Conservation (phyloP, 2,113 vertebrate species). For the Aegypius monachus region DNA sequence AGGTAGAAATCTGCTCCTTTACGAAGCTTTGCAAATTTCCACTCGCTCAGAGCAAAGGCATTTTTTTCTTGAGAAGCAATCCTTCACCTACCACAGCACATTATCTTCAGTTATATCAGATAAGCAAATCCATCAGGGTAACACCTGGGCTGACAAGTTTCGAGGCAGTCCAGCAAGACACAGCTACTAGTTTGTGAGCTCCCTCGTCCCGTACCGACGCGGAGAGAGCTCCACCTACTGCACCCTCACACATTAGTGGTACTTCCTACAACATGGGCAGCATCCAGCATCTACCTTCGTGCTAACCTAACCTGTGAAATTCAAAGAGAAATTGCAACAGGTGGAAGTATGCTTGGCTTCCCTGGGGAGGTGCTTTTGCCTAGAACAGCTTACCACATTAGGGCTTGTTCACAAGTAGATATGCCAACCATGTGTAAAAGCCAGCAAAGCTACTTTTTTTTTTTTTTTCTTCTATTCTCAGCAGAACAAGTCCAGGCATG, state of each 20-base stretch:
- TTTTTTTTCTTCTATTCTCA: background rate
- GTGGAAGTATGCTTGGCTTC: background rate
- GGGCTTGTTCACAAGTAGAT: background rate
- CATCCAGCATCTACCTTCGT: background rate
- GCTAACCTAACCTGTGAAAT: background rate
- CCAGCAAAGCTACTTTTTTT: background rate
- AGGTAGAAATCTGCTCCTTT: background rate
- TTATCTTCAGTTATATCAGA: too few species aligned
- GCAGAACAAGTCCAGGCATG: background rate
- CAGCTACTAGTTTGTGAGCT: background rate
- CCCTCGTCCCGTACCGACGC: rapidly evolving
- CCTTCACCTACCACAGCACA: background rate
- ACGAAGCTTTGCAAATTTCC: background rate
- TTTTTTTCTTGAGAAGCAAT: background rate
- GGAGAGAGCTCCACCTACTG: background rate
- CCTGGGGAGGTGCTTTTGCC: background rate
- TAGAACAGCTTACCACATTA: background rate
- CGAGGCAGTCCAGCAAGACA: background rate
- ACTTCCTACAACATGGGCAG: background rate
- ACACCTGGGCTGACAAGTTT: background rate
- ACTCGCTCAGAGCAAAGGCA: background rate
- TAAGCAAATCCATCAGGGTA: background rate
- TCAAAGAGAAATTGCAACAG: background rate
- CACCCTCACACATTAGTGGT: background rate
- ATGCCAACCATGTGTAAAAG: background rate